Evolutionary conservation across 2,113 vertebrate species (phyloP), one percentile per base, ranked within the genome.

Genomic region (Toxotes chatareus): DNA sequence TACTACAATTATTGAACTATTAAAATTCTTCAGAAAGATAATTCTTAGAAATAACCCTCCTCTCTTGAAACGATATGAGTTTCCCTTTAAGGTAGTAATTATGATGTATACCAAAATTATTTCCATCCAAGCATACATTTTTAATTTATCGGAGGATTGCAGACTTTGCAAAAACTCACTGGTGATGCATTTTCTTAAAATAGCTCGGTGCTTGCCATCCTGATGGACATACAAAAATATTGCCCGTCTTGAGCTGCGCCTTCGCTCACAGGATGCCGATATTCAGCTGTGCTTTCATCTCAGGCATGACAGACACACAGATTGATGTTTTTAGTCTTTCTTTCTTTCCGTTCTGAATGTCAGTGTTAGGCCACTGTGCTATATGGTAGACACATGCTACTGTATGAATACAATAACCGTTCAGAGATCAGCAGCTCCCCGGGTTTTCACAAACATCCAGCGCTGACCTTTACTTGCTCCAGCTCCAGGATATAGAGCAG

Each of bases 391-490:
- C 83, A 82, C 78, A 83, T 88, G 85, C 88, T 80, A 62, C 76
- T 42, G 73, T 75, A 77, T 84, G 71, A 88, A 89, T 89, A 89
- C 83, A 91, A 80, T 87, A 91, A 82, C 83, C 86, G 86, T 80
- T 88, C 84, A 83, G 73, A 89, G 87, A 90, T 88, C 79, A 89
- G 92, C 82, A 62, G 44, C 68, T 87, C 79, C 84, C 74, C 65
- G 55, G 85, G 82, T 89, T 92, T 91, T 74, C 83, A 84, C 88
- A 92, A 92, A 90, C 92, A 93, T 87, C 85, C 89, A 73, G 67
- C 31, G 34, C 83, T 94, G 95, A 94, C 93, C 94, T 94, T 94
- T 93, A 83, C 85, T 88, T 65, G 90, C 89, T 86, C 81, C 86
- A 76, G 89, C 90, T 88, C 72, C 83, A 90, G 92, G 91, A 94